phyloP scores from a whole-genome alignment of 2,888 invertebrate species.

The Lasius fuliginosus region DNA sequence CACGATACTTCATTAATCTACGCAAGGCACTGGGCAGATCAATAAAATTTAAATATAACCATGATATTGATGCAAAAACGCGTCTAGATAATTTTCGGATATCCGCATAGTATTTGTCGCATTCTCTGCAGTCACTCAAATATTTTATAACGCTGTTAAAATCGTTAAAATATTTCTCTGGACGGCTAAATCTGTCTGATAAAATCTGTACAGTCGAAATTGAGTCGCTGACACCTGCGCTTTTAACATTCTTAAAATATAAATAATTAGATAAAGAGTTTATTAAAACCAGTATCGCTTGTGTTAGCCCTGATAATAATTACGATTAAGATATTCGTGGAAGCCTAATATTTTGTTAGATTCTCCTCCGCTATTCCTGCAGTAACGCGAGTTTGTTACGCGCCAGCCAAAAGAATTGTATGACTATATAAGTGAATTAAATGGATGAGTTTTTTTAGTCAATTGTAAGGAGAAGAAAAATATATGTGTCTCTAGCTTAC shows the following conservation, averaged over 20 bases:
- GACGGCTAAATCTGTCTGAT: constrained; percentile 73
- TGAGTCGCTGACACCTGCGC: constrained; percentile 60
- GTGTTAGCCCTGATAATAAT: constrained; percentile 14
- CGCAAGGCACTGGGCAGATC: constrained; percentile 48
- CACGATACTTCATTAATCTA: constrained; percentile 35
- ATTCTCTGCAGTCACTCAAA: constrained; percentile 73
- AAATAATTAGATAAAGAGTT: constrained; percentile 49
- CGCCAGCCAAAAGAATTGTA: constrained; percentile 26
- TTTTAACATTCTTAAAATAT: constrained; percentile 53
- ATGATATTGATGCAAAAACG: constrained; percentile 38
- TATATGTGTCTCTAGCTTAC: constrained; percentile 78
- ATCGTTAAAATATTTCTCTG: constrained; percentile 70
- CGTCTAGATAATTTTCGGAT: constrained; percentile 64
- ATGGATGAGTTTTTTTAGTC: constrained; percentile 41
- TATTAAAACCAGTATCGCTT: constrained; percentile 45
- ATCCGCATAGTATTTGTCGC: constrained; percentile 68
- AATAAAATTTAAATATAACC: constrained; percentile 43
- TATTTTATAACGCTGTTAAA: constrained; percentile 70
- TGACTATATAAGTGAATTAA: constrained; percentile 49
- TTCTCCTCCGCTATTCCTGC: constrained; percentile 31
- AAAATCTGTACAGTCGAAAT: constrained; percentile 59
- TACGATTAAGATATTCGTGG: constrained; percentile 20
- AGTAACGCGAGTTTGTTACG: constrained; percentile 49
- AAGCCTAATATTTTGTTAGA: constrained; percentile 41
- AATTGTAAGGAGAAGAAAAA: constrained; percentile 70